Evolutionary conservation across 2,888 invertebrate species (phyloP), one percentile per base, ranked within the genome.

Genomic region (Drosophila yooni): DNA sequence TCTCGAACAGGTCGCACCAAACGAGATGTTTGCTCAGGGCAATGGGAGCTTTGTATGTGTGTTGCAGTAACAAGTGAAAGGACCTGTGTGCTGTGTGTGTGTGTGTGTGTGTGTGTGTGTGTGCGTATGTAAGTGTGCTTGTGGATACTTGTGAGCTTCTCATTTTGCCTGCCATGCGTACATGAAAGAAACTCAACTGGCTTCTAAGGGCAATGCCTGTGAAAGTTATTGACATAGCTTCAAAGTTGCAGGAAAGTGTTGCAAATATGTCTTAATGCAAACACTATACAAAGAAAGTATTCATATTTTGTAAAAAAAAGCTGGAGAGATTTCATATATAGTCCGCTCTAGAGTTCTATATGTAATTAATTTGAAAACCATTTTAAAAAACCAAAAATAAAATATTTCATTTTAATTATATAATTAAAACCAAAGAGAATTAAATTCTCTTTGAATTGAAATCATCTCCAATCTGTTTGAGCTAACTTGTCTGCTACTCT

Each of bases 11-110:
- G 34, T 36, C 21, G 21, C 29, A 38, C 50, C 33, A 25, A 57
- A 82, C 53, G 70, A 51, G 29, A 5, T 82, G 81, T 86, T 72
- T 81, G 87, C 89, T 69, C 54, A 40, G 74, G 79, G 82, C 82
- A 61, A 70, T 74, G 52, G 54, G 56, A 50, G 29, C 68, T 76
- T 71, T 76, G 69, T 64, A 29, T 33, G 34, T 36, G 38, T 63
- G 34, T 54, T 54, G 68, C 58, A 58, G 63, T 73, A 83, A 88
- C 83, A 84, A 84, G 84, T 88, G 88, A 88, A 84, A 88, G 84
- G 83, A 85, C 67, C 65, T 31, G 3, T 36, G 18, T 15, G 15
- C n/a, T 53, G 8, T 82, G 68, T 46, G 18, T 48, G 38, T 54
- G 63, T 50, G 18, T 15, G 15, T 53, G 8, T 82, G 68, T 46